phyloP scores from a whole-genome alignment of 2,113 vertebrate genomes.

The Pelodiscus sinensis region DNA sequence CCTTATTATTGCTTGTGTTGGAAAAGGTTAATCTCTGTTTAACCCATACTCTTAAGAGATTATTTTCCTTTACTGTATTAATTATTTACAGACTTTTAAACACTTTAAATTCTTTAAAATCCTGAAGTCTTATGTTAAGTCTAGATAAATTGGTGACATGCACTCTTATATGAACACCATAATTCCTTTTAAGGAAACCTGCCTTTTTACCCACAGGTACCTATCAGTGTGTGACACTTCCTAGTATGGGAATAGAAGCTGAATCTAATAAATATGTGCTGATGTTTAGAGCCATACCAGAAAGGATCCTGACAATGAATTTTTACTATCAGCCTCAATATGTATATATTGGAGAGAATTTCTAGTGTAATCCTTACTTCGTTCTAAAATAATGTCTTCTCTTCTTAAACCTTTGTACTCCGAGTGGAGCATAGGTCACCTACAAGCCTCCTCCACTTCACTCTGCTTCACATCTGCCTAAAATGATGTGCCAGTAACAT shows the following conservation, averaged over 20 bases:
- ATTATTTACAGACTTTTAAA: slow-evolving; percentile 32
- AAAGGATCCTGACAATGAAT: slow-evolving; percentile 23
- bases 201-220: slow-evolving; percentile 16
- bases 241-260: not conserved
- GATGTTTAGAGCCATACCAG: not conserved
- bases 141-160: not conserved
- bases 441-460: too few species aligned
- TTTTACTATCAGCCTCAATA: not conserved
- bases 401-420: too few species aligned
- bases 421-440: too few species aligned
- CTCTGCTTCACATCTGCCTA: not conserved
- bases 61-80: not conserved
- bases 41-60: not conserved
- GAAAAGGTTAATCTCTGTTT: not conserved
- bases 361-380: not conserved
- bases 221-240: not conserved
- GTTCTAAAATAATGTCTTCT: not conserved
- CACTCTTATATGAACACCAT: slow-evolving; percentile 26
- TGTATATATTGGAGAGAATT: not conserved
- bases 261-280: not conserved
- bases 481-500: not conserved
- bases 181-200: slow-evolving; percentile 36
- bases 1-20: not conserved
- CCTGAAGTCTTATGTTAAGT: slow-evolving; percentile 18
- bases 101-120: not conserved